phyloP scores from a whole-genome alignment of 2,888 invertebrate genomes.

The Leptura quadrifasciata region DNA sequence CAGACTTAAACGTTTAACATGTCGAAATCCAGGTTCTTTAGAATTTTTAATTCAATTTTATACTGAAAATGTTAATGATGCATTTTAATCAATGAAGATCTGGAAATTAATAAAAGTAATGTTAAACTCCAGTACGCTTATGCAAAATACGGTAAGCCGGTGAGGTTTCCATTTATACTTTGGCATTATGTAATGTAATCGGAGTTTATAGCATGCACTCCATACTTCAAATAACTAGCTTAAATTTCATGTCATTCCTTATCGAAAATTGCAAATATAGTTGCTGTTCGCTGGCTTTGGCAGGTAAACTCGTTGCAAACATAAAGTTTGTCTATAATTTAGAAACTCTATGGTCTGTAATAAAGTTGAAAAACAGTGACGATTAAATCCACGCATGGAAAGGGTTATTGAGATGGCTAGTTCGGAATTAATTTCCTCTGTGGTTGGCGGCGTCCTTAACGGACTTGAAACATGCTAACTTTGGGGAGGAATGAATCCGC shows the following conservation, averaged over 20 bases:
- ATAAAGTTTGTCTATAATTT: constrained; percentile 39
- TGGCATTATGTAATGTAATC: neutral
- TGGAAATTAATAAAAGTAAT: too few relatives aligned
- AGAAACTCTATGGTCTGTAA: constrained; percentile 32
- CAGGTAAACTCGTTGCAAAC: constrained; percentile 21
- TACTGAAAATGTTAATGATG: too few relatives aligned
- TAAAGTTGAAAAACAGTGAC: constrained; percentile 34
- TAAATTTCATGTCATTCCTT: constrained; percentile 27
- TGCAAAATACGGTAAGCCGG: too few relatives aligned
- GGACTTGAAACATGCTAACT: constrained; percentile 48
- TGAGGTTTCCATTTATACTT: neutral
- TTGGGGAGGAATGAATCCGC: constrained; percentile 34
- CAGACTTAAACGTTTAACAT: too few relatives aligned
- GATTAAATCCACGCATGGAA: constrained; percentile 37
- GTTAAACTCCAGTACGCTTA: too few relatives aligned
- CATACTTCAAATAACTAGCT: neutral
- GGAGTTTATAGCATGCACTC: neutral
- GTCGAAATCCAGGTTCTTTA: too few relatives aligned
- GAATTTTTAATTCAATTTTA: too few relatives aligned
- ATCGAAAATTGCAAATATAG: constrained; percentile 18
- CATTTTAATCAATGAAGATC: too few relatives aligned
- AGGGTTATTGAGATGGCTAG: constrained; percentile 41
- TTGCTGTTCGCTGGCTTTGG: constrained; percentile 13
- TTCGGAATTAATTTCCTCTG: constrained; percentile 48
- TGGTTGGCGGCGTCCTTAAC: constrained; percentile 43